phyloP scores from a whole-genome alignment of 2,797 vertebrate species.

The Okamejei kenojei region DNA sequence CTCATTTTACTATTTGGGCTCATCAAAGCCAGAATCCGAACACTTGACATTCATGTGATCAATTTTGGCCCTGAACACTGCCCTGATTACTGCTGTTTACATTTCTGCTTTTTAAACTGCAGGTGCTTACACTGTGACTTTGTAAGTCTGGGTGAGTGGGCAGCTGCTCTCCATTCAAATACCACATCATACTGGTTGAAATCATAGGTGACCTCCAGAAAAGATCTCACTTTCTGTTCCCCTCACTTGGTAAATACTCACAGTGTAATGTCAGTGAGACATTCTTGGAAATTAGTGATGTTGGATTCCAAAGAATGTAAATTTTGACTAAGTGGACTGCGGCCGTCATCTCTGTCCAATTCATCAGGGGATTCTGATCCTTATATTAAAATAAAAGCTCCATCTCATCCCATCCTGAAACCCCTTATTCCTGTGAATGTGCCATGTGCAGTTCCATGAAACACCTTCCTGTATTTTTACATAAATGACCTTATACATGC shows the following conservation, averaged over 20 bases:
- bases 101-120: slow-evolving; percentile 26
- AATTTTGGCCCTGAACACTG: slow-evolving; percentile 4
- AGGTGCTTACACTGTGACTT: slow-evolving; percentile 2
- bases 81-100: slow-evolving; percentile 31
- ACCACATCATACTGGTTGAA: too few species aligned
- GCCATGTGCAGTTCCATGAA: background rate
- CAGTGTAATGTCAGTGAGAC: background rate
- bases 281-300: background rate
- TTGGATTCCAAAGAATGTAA: background rate
- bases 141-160: background rate
- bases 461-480: background rate
- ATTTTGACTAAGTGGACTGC: background rate
- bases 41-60: slow-evolving; percentile 27
- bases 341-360: background rate
- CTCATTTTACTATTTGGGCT: slow-evolving; percentile 6
- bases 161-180: background rate
- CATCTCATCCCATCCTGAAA: too few species aligned
- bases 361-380: background rate
- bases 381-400: background rate
- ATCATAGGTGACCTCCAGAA: background rate
- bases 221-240: background rate
- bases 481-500: background rate
- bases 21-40: slow-evolving; percentile 26
- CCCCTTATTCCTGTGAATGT: background rate
- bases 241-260: background rate